Evolutionary conservation across 1,140 invertebrate species (phyloP).

Genomic region (Sycobia sp.): DNA sequence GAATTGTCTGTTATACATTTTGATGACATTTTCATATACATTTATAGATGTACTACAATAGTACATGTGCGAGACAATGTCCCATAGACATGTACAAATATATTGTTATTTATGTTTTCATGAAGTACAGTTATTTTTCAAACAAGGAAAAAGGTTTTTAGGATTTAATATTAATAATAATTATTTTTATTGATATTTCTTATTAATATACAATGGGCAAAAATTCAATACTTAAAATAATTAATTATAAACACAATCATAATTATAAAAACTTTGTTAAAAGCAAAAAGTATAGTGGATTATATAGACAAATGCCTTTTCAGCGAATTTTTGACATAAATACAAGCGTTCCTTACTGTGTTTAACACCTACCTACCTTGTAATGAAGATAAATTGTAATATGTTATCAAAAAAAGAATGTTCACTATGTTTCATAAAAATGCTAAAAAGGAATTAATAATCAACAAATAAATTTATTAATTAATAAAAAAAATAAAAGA

Average conservation of each 20-base stretch:
- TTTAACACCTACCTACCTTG: background rate
- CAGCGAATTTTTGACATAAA: conserved; percentile 17
- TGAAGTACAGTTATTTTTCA: background rate
- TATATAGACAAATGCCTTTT: conserved; percentile 17
- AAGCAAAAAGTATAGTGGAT: background rate
- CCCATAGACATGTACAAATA: background rate
- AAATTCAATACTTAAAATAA: conserved; percentile 1
- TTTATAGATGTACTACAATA: conserved; percentile 1
- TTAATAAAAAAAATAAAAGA: too few species aligned
- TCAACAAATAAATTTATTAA: too few species aligned
- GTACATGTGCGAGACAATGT: too few species aligned
- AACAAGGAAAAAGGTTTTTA: background rate
- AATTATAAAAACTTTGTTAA: too few species aligned
- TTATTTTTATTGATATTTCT: background rate
- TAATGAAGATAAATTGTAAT: background rate
- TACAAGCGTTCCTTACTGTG: conserved; percentile 8
- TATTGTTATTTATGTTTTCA: conserved; percentile 14
- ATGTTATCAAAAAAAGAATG: background rate
- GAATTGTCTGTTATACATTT: conserved; percentile 5
- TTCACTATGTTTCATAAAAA: conserved; percentile 12
- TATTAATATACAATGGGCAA: background rate
- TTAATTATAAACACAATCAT: background rate
- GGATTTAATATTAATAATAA: background rate
- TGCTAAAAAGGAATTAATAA: background rate
- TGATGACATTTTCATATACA: background rate